phyloP scores from a whole-genome alignment of 2,888 invertebrate species.

The Oasisia sp. region DNA sequence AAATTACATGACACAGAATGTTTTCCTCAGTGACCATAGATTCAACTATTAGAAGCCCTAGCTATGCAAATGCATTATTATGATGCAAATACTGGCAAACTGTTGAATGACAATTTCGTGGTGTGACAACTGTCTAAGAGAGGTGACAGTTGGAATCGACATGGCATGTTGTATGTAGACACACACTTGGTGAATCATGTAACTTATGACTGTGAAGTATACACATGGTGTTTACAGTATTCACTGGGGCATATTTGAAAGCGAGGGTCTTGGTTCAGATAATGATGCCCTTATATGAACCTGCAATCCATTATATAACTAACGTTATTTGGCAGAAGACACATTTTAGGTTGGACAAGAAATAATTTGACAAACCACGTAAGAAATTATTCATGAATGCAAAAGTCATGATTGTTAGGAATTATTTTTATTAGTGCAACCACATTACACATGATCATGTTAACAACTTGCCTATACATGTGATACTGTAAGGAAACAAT shows the following conservation, averaged over 20 bases:
- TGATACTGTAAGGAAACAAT: neutral
- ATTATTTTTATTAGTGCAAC: neutral
- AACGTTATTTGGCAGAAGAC: neutral
- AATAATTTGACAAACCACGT: neutral
- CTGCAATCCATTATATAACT: neutral
- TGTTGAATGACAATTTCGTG: neutral
- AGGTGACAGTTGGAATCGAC: too few relatives aligned
- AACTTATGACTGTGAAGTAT: neutral
- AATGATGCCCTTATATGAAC: neutral
- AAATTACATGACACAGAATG: neutral
- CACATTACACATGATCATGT: conserved; percentile 5
- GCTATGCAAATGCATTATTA: neutral
- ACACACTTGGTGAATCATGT: too few relatives aligned
- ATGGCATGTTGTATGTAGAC: too few relatives aligned
- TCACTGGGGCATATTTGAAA: neutral
- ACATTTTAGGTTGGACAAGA: neutral
- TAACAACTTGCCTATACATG: neutral
- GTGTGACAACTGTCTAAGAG: neutral
- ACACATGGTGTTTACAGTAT: neutral
- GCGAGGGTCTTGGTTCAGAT: neutral
- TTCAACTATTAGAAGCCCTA: neutral
- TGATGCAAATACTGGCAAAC: neutral
- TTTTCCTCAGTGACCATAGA: neutral
- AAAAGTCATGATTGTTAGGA: neutral
- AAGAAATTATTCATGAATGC: neutral